These are phyloP conservation scores for Leistus spinibarbis DNA, from an alignment of 2,888 invertebrate species.

Conservation along the genomic window DNA sequence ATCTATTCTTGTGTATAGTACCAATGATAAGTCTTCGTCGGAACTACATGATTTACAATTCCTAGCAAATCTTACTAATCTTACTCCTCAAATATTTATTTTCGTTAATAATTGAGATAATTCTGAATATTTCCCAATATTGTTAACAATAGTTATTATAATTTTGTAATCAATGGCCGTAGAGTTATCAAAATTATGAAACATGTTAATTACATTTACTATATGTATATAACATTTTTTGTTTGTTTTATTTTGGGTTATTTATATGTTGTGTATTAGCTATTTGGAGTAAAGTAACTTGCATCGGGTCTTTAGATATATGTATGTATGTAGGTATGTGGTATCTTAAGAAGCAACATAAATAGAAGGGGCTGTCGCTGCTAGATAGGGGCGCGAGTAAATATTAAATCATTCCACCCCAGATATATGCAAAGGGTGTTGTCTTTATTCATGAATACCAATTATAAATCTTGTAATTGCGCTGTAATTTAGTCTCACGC, in stretches of 20 bases:
- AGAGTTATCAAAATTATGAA: no score
- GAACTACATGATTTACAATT: no score
- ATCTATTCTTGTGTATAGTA: not conserved
- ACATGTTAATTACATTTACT: no score
- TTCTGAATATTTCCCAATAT: no score
- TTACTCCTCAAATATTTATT: no score
- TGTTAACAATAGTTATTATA: no score
- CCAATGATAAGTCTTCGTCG: not conserved
- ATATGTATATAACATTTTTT: no score
- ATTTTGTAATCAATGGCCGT: no score
- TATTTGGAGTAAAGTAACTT: not conserved
- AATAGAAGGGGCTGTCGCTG: conserved; percentile 15
- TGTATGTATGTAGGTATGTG: not conserved
- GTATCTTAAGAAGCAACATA: conserved; percentile 4
- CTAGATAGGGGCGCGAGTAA: conserved; percentile 18
- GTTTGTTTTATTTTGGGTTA: no score
- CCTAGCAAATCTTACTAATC: no score
- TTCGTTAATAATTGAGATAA: no score
- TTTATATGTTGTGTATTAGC: not conserved
- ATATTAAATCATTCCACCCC: conserved; percentile 31
- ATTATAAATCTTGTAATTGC: conserved; percentile 39
- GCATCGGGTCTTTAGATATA: no score
- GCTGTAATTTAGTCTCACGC: conserved; percentile 27
- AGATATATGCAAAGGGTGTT: conserved; percentile 26
- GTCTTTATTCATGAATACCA: conserved; percentile 39